Conservation (phyloP, 1,140 invertebrate genomes). For the Sycobia sp. region DNA sequence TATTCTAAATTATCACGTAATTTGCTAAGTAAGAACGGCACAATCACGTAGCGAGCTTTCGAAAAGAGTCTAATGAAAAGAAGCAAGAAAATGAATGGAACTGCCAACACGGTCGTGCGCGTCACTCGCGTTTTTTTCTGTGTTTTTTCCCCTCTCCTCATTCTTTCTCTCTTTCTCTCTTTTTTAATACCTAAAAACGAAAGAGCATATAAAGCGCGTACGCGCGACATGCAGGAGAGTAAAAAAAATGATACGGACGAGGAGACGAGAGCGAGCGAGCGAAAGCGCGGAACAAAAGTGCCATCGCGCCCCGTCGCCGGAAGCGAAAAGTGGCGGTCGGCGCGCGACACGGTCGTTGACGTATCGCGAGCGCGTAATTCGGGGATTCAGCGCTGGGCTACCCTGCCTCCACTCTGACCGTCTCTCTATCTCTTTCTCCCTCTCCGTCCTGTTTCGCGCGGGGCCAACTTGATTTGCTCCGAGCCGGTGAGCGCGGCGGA, state of each 20-base stretch:
- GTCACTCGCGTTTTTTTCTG: background rate
- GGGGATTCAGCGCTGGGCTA: too few relatives aligned
- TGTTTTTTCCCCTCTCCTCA: background rate
- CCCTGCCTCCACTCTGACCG: too few relatives aligned
- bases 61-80: background rate
- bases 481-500: background rate
- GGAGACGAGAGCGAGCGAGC: background rate
- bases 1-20: background rate
- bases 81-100: conserved; percentile 9
- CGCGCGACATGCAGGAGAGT: too few relatives aligned
- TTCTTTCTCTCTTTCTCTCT: background rate
- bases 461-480: conserved; percentile 16
- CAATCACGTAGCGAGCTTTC: background rate
- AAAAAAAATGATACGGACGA: too few relatives aligned
- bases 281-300: conserved; percentile 10
- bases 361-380: conserved; percentile 19
- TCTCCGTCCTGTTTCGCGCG: background rate
- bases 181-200: conserved; percentile 23
- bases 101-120: background rate
- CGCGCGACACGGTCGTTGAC: too few relatives aligned
- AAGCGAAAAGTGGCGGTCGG: conserved; percentile 25
- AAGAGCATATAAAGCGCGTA: conserved; percentile 9
- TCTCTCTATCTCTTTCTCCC: too few relatives aligned
- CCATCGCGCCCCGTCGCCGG: background rate
- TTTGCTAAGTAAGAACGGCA: background rate